Conservation (phyloP, 2,113 vertebrate species). For the Phaethon lepturus region DNA sequence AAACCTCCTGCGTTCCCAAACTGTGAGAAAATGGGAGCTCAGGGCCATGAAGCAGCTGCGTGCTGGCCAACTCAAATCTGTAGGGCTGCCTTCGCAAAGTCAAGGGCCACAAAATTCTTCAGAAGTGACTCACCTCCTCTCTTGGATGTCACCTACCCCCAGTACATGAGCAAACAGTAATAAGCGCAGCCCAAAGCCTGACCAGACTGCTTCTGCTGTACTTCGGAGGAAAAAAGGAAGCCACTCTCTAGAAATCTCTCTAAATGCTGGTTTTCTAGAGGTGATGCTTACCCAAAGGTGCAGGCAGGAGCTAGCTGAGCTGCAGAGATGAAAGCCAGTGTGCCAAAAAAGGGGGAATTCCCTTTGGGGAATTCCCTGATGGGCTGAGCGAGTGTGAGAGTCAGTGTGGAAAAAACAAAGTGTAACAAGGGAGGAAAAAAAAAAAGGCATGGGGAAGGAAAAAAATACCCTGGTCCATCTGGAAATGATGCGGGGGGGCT, state of each 20-base stretch:
- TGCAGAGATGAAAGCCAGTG: not conserved
- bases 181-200: not conserved
- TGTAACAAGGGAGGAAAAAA: too few species aligned
- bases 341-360: too few species aligned
- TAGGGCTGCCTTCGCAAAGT: not conserved
- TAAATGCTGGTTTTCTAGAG: not conserved
- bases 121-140: not conserved
- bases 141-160: not conserved
- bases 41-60: fast-evolving
- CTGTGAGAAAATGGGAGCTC: not conserved
- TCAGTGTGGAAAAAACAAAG: not conserved
- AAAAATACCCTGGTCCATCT: not conserved
- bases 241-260: not conserved
- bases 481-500: not conserved
- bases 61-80: not conserved
- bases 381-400: not conserved
- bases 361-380: too few species aligned
- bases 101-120: fast-evolving
- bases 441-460: too few species aligned
- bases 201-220: not conserved
- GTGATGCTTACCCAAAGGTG: fast-evolving
- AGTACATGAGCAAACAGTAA: not conserved
- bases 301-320: fast-evolving
- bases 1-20: too few species aligned
- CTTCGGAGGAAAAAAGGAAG: not conserved